Conservation (phyloP, 2,888 invertebrate genomes). For the Syrista parreyssii region DNA sequence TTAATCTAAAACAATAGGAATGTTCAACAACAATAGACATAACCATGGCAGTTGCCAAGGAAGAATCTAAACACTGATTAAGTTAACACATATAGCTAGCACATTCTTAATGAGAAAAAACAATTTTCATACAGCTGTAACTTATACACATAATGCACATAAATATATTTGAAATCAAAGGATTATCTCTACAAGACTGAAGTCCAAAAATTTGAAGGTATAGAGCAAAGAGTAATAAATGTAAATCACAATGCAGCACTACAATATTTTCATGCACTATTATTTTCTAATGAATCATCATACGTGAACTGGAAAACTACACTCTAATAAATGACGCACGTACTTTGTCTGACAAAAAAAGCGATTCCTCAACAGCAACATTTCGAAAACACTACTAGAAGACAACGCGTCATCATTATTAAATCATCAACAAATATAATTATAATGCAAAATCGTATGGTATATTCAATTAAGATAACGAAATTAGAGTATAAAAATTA, state of each 20-base stretch:
- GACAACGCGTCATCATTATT: background rate
- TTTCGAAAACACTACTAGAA: background rate
- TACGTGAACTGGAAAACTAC: conserved; percentile 36
- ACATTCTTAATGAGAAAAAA: conserved; percentile 13
- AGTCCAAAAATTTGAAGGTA: too few relatives aligned
- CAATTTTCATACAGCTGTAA: conserved; percentile 11
- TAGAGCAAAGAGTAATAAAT: too few relatives aligned
- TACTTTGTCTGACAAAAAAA: conserved; percentile 15
- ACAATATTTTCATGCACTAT: too few relatives aligned
- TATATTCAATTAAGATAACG: background rate
- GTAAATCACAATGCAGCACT: too few relatives aligned
- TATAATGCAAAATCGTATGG: too few relatives aligned
- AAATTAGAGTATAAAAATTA: background rate
- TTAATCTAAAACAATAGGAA: too few relatives aligned
- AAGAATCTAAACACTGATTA: too few relatives aligned
- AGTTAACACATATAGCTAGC: background rate
- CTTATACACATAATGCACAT: conserved; percentile 9
- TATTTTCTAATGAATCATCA: conserved; percentile 44
- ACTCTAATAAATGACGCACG: conserved; percentile 46
- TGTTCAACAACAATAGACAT: too few relatives aligned
- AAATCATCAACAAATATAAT: background rate
- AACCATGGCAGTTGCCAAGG: too few relatives aligned
- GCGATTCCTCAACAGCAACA: background rate
- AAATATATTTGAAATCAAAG: background rate
- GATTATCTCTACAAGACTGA: too few relatives aligned